A percentile compares a stretch with the other conserved stretches of the same genome.
Evolutionary conservation across 2,797 vertebrate species (phyloP).

Genomic region (Hozukius guyotensis): DNA sequence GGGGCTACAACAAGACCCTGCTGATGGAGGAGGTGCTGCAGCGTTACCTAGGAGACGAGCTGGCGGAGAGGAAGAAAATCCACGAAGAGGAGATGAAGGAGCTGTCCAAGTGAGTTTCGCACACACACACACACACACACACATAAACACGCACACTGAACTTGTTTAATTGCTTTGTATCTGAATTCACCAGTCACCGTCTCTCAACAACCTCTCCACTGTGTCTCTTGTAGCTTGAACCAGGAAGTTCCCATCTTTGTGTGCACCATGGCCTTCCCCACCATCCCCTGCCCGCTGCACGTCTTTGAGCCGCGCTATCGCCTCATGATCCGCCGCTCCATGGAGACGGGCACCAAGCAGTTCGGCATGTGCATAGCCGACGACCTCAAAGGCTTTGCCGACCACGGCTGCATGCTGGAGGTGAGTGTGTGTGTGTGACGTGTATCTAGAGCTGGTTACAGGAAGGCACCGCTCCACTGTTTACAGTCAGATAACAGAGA

Average conservation of each 20-base stretch:
- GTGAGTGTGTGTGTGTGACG: slow-evolving; percentile 27
- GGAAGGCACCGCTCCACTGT: background rate
- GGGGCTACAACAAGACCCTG: slow-evolving; percentile 90
- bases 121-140: background rate
- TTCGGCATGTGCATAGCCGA: slow-evolving; percentile 96
- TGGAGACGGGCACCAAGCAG: slow-evolving; percentile 94
- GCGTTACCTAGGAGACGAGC: slow-evolving; percentile 88
- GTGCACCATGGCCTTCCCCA: slow-evolving; percentile 96
- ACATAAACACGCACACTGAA: background rate
- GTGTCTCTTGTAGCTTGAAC: slow-evolving; percentile 84
- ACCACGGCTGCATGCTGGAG: slow-evolving; percentile 94
- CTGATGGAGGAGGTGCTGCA: slow-evolving; percentile 92
- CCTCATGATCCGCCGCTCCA: slow-evolving; percentile 94
- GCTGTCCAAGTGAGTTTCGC: slow-evolving; percentile 88
- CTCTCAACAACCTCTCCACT: background rate
- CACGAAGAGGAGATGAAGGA: slow-evolving; percentile 94
- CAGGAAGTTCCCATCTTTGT: slow-evolving; percentile 97
- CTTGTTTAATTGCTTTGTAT: background rate
- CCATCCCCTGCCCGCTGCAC: slow-evolving; percentile 92
- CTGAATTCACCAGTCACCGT: background rate
- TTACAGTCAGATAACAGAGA: background rate
- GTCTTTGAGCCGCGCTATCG: slow-evolving; percentile 93
- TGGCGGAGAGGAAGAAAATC: slow-evolving; percentile 91
- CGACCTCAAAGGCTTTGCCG: slow-evolving; percentile 91
- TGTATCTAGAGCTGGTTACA: no score